Evolutionary conservation across 2,888 invertebrate species (phyloP).

Genomic region (Polyommatus iphigenia): DNA sequence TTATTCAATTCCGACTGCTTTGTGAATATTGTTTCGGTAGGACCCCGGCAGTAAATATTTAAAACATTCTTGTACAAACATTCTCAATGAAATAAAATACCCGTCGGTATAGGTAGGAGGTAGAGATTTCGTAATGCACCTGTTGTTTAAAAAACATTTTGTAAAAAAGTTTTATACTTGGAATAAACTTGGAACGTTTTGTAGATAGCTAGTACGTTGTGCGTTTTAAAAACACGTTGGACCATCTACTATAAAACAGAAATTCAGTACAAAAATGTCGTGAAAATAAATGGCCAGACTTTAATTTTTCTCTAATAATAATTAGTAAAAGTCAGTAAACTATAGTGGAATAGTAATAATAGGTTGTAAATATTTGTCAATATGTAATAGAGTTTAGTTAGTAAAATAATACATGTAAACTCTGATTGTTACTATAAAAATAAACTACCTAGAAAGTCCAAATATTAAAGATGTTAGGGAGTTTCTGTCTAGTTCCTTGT

Average conservation of each 20-base stretch:
- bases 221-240: not conserved
- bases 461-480: not conserved
- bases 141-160: not conserved
- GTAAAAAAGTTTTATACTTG: not conserved
- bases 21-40: conserved; percentile 27
- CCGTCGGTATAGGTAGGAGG: not conserved
- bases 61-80: conserved; percentile 23
- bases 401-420: not conserved
- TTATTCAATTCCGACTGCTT: conserved; percentile 23
- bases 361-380: not conserved
- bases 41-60: conserved; percentile 22
- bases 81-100: conserved; percentile 10
- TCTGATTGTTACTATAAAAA: too few species aligned
- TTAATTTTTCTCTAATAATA: not conserved
- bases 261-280: too few species aligned
- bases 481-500: not conserved
- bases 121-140: conserved; percentile 7
- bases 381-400: not conserved
- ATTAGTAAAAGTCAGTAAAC: not conserved
- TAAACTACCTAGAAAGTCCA: not conserved
- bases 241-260: not conserved
- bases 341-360: not conserved
- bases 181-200: not conserved
- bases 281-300: not conserved
- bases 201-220: not conserved